Evolutionary conservation across 64 coral and sea anemone species (phyloP), one percentile per base, ranked within the genome.

Genomic region (Stylophora pistillata): DNA sequence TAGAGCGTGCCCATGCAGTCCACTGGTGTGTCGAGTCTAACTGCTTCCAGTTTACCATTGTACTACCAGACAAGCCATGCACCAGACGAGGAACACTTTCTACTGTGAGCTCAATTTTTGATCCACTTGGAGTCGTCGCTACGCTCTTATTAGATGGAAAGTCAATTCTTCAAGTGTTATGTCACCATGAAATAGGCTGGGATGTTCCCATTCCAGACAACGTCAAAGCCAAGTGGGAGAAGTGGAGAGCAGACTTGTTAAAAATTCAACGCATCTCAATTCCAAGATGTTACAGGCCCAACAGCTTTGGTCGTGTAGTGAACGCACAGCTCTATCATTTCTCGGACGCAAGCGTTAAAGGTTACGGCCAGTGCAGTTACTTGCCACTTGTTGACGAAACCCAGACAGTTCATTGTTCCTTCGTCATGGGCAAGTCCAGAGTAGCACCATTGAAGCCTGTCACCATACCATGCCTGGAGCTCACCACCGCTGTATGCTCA

Each of bases 321-420:
- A 64, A 20, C 12, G 53, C 59, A 15, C 64, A 90, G 13, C 68
- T 90, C 1, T 78, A 90, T 26, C 77, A 90, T 28, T 90, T 90
- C 77, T 90, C 70, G 1, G 88, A 90, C 26, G 78, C 88, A 5
- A 90, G 88, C 27, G 25, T 60, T 5, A 90, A 82, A 30, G 88
- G 87, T 5, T 90, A 90, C 26, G 88, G 88, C 0, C 88, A 90
- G 32, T 90, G 88, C 58, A 90, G 88, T 18, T 90, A 90, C 16
- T 28, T 90, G 0, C 37, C 77, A 21, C 69, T 90, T 9, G 32
- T 73, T 2, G 64, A 63, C 17, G 15, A 77, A 56, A 21, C 21
- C 2, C 56, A 58, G 56, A 58, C 11, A 20, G n/a, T 69, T 14
- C 89, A 91, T 66, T 91, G 89, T 54, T 74, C 74, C 32, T 70